These are phyloP conservation scores for Halocynthia roretzi DNA, from an alignment of 23 tunicate genomes.

Conservation along the genomic window DNA sequence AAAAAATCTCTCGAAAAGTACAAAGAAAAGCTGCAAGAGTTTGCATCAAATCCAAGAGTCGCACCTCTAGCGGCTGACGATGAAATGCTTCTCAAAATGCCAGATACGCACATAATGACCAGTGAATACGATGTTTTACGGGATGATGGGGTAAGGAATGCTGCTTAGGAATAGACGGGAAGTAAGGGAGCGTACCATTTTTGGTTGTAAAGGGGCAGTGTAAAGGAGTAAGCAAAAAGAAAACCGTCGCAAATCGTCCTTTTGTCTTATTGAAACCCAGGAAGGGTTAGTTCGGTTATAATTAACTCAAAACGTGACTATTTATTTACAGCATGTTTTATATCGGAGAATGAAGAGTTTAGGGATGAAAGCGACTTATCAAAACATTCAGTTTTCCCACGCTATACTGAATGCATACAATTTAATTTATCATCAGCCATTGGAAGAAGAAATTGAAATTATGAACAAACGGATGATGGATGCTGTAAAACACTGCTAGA, in stretches of 20 bases:
- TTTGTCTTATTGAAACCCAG: too few relatives aligned
- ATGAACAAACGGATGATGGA: too few relatives aligned
- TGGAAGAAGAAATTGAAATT: too few relatives aligned
- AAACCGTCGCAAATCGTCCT: too few relatives aligned
- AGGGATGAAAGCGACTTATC: background rate
- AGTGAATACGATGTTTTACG: conserved; percentile 69
- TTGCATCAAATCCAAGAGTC: conserved; percentile 26
- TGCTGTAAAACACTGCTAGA: too few relatives aligned
- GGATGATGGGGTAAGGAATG: conserved; percentile 73
- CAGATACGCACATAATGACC: conserved; percentile 40
- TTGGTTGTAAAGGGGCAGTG: too few relatives aligned
- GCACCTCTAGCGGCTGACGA: conserved; percentile 56
- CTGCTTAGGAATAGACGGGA: too few relatives aligned
- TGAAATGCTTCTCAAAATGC: conserved; percentile 25
- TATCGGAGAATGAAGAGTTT: conserved; percentile 12
- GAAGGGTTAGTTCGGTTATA: too few relatives aligned
- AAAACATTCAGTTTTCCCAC: conserved; percentile 6
- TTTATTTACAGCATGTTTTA: conserved; percentile 10
- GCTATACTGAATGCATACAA: too few relatives aligned
- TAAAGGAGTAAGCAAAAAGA: too few relatives aligned
- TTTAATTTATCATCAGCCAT: too few relatives aligned
- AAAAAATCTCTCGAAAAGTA: background rate
- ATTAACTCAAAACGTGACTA: background rate
- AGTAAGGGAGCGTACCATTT: too few relatives aligned
- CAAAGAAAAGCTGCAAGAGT: conserved; percentile 2